Conservation (phyloP, 2,888 invertebrate species). For the Cyclophora punctaria region DNA sequence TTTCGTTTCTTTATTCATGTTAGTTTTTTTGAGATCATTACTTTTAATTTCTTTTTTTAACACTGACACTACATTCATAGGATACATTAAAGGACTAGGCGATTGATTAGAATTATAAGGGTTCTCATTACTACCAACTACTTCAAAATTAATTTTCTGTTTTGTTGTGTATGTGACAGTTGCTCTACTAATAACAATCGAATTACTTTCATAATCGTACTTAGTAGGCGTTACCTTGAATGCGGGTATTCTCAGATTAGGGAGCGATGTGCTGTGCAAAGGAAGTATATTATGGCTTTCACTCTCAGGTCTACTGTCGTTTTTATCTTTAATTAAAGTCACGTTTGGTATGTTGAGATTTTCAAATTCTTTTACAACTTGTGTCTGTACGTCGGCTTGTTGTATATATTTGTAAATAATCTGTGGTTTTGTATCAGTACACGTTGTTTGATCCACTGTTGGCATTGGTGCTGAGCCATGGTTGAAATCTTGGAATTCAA, state of each 20-base stretch:
- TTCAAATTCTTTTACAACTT: slow-evolving; percentile 41
- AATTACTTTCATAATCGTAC: slow-evolving; percentile 25
- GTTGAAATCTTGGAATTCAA: slow-evolving; percentile 27
- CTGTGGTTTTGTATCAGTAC: slow-evolving; percentile 26
- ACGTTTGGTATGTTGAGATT: slow-evolving; percentile 64
- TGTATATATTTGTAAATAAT: slow-evolving; percentile 25
- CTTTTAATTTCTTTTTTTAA: slow-evolving; percentile 46
- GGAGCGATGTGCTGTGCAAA: slow-evolving; percentile 36
- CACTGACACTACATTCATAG: slow-evolving; percentile 56
- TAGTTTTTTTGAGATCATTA: slow-evolving; percentile 10
- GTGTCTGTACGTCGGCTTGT: slow-evolving; percentile 29
- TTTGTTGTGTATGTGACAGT: slow-evolving; percentile 59
- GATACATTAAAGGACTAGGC: slow-evolving; percentile 48
- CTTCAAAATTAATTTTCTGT: slow-evolving; percentile 58
- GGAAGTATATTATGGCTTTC: slow-evolving; percentile 8
- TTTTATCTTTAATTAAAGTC: slow-evolving; percentile 49
- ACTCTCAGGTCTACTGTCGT: slow-evolving; percentile 36
- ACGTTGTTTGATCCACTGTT: slow-evolving; percentile 35
- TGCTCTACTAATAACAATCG: slow-evolving; percentile 52
- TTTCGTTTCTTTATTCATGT: slow-evolving; percentile 12
- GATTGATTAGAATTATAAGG: slow-evolving; percentile 26
- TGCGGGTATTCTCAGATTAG: slow-evolving; percentile 36
- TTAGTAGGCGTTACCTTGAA: slow-evolving; percentile 27
- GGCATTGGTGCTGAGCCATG: slow-evolving; percentile 33
- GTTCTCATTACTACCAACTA: slow-evolving; percentile 43